A percentile compares a stretch with the other conserved stretches of the same genome.
phyloP scores from a whole-genome alignment of 1,140 invertebrate species.

The Battus philenor region DNA sequence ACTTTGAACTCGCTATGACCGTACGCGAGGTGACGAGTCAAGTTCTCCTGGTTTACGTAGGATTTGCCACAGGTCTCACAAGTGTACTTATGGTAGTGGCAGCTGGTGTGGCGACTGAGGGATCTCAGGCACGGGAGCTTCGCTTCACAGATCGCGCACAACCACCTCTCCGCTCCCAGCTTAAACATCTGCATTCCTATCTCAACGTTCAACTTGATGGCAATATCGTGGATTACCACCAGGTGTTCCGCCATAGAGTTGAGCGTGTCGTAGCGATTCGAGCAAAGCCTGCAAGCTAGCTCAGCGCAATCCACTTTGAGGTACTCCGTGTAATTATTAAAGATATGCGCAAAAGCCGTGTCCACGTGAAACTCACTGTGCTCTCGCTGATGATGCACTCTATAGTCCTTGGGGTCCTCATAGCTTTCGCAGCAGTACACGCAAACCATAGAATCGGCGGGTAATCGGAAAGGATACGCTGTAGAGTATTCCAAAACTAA shows the following conservation, averaged over 20 bases:
- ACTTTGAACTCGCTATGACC: slow-evolving; percentile 32
- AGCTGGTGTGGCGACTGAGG: slow-evolving; percentile 44
- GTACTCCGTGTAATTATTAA: slow-evolving; percentile 35
- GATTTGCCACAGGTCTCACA: slow-evolving; percentile 57
- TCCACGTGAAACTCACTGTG: slow-evolving; percentile 40
- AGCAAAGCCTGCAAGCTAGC: slow-evolving; percentile 39
- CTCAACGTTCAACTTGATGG: slow-evolving; percentile 34
- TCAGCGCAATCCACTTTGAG: slow-evolving; percentile 54
- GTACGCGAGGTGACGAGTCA: slow-evolving; percentile 33
- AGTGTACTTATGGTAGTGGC: slow-evolving; percentile 47
- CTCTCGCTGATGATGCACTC: slow-evolving; percentile 36
- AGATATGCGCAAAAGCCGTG: slow-evolving; percentile 43
- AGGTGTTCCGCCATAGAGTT: slow-evolving; percentile 35
- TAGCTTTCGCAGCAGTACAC: slow-evolving; percentile 53
- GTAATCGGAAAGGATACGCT: slow-evolving; percentile 51
- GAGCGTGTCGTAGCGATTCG: slow-evolving; percentile 24
- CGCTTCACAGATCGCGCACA: slow-evolving; percentile 32
- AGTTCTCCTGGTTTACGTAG: slow-evolving; percentile 37
- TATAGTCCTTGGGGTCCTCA: slow-evolving; percentile 41
- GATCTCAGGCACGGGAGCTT: slow-evolving; percentile 40
- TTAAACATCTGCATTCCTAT: slow-evolving; percentile 49
- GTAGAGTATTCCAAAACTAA: slow-evolving; percentile 54
- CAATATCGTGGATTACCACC: slow-evolving; percentile 27
- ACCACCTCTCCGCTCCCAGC: slow-evolving; percentile 36
- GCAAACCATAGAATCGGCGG: slow-evolving; percentile 43